Evolutionary conservation across 2,888 invertebrate species (phyloP), one percentile per base, ranked within the genome.

Genomic region (Psylliodes chrysocephalus): DNA sequence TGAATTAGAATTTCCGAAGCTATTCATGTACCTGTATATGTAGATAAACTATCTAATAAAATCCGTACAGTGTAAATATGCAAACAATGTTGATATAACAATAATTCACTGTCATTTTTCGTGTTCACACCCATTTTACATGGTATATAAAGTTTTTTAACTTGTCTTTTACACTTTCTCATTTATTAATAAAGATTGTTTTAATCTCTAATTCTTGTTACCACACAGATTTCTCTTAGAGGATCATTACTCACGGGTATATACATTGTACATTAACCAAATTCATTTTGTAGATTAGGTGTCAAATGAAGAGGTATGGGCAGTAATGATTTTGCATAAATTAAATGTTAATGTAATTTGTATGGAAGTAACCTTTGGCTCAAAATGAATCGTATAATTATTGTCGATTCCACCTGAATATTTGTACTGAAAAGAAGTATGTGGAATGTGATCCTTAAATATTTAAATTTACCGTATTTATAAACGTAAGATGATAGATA

Each of bases 41-140:
- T n/a, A n/a, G n/a, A n/a, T n/a, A n/a, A n/a, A n/a, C n/a, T n/a
- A n/a, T n/a, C n/a, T n/a, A n/a, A n/a, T n/a, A n/a, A n/a, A n/a
- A n/a, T n/a, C n/a, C n/a, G n/a, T n/a, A n/a, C n/a, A n/a, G n/a
- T n/a, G n/a, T 55, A 33, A 56, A 56, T 56, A 56, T 47, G 35
- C 57, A 57, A 49, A 57, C 47, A 47, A 38, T 40, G 25, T 57
- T 57, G 57, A 57, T 38, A 38, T 18, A 47, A 57, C 19, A 38
- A 57, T 57, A 57, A 47, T 57, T 57, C 57, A 57, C 57, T 49
- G 57, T 57, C 57, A 28, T 57, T 57, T 57, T 57, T 53, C 22
- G 14, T 33, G 38, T 18, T 57, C 44, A 44, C 38, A 19, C 38
- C 57, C 49, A 57, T 47, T 25, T 49, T n/a, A 55, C 54, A 30